Base-by-base conservation (phyloP, 2,888 invertebrate genomes). In the Zaprionus bogoriensis region DNA sequence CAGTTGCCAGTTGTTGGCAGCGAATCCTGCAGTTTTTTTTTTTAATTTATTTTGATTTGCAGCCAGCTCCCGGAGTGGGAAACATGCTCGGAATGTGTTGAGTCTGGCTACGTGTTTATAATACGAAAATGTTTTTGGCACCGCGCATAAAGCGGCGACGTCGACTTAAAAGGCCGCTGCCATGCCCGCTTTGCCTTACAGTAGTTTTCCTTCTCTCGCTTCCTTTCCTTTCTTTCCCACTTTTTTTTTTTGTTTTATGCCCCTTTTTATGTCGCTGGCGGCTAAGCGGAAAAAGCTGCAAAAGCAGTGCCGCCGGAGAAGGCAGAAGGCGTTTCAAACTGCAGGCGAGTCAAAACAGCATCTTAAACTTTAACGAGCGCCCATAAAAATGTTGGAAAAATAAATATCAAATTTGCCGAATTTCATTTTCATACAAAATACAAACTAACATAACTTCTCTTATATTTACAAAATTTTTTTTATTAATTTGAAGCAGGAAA, bases 1-100 rank as follows among this genome's bases (percentile, higher is more conserved):
- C 4, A 12, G 3, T 28, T 39, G 4, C 10, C 22, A 14, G 14
- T 32, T 46, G 52, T 48, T 70, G 73, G 52, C 71, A 73, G 62
- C 64, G 38, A 23, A 50, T 55, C n/a, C n/a, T n/a, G n/a, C n/a
- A n/a, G n/a, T n/a, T n/a, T 36, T 17, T 36, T 1, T 71, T 53
- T 52, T 72, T 64, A 72, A 75, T 72, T 75, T 75, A 63, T 73
- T 78, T 83, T 69, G 53, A 73, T 77, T 66, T 58, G 61, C 69
- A 60, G 57, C 58, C 58, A 76, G 52, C 36, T 51, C 30, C 30
- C n/a, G 30, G n/a, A 30, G n/a, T n/a, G n/a, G n/a, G 57, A 65
- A 76, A 62, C 64, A 51, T 52, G 45, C 53, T 22, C 32, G 23
- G 58, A 69, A 69, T 59, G 71, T 74, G 74, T 64, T 72, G 74